phyloP scores from a whole-genome alignment of 2,888 invertebrate genomes.

The Ptychoptera albimana region DNA sequence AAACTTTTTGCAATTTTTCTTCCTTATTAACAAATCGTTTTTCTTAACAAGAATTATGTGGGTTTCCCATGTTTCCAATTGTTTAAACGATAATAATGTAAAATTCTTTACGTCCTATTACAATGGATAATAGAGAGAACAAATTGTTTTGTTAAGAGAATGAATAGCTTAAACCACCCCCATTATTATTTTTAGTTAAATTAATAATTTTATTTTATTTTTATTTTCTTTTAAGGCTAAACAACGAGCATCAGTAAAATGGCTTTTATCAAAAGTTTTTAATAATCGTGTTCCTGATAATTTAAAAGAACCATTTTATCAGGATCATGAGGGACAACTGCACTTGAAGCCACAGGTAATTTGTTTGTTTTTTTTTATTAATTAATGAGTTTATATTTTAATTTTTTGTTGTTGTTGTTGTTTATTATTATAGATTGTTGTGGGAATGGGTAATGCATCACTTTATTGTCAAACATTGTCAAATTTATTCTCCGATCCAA shows the following conservation, averaged over 20 bases:
- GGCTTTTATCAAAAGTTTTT: constrained; percentile 92
- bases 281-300: constrained; percentile 89
- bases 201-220: constrained; percentile 4
- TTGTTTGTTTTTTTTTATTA: background rate
- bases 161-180: too few relatives aligned
- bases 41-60: too few relatives aligned
- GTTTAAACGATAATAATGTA: too few relatives aligned
- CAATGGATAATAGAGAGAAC: too few relatives aligned
- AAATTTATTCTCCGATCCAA: constrained; percentile 91
- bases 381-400: background rate
- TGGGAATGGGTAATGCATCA: constrained; percentile 83
- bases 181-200: too few relatives aligned
- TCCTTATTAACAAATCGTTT: too few relatives aligned
- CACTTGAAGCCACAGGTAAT: constrained; percentile 68
- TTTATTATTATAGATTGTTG: constrained; percentile 43
- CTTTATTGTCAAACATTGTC: constrained; percentile 86
- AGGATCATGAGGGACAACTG: constrained; percentile 88
- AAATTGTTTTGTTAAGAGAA: too few relatives aligned
- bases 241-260: constrained; percentile 88
- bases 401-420: background rate
- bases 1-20: too few relatives aligned
- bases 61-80: too few relatives aligned
- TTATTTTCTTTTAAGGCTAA: constrained; percentile 69
- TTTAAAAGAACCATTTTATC: constrained; percentile 84
- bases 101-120: too few relatives aligned